Conservation (phyloP, 2,113 vertebrate genomes). For the Climacteris rufus region DNA sequence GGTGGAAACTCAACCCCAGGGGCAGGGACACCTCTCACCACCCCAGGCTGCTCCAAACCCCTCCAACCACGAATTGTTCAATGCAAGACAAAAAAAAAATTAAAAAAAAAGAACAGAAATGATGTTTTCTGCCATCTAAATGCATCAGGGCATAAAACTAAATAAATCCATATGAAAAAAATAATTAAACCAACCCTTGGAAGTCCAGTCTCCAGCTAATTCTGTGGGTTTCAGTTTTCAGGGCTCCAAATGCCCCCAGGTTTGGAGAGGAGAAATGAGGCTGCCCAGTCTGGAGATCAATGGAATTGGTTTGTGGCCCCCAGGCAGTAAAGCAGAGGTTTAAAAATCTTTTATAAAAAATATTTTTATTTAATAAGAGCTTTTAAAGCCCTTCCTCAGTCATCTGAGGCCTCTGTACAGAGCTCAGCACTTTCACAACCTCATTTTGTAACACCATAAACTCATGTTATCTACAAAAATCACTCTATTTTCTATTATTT, state of each 20-base stretch:
- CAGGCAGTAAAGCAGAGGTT: neutral
- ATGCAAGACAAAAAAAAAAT: too few relatives aligned
- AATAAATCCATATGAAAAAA: neutral
- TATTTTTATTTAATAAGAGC: too few relatives aligned
- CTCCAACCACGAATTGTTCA: too few relatives aligned
- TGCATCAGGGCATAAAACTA: neutral
- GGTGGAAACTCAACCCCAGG: neutral
- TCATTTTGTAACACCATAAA: neutral
- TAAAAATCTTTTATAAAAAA: too few relatives aligned
- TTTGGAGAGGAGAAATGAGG: neutral
- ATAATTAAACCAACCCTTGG: rapidly evolving
- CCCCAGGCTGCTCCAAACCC: neutral
- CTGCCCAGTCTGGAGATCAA: neutral
- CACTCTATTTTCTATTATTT: neutral
- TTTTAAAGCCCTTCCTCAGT: neutral
- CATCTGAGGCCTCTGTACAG: neutral
- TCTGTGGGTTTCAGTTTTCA: neutral
- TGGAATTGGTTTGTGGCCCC: neutral
- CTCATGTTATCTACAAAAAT: neutral
- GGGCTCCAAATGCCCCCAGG: neutral
- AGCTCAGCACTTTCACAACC: neutral
- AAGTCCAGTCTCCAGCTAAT: neutral
- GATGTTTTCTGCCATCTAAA: neutral
- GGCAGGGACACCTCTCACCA: too few relatives aligned
- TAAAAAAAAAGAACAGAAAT: neutral